These are phyloP conservation scores for Emys orbicularis DNA, from an alignment of 2,797 vertebrate species.

Conservation along the genomic window DNA sequence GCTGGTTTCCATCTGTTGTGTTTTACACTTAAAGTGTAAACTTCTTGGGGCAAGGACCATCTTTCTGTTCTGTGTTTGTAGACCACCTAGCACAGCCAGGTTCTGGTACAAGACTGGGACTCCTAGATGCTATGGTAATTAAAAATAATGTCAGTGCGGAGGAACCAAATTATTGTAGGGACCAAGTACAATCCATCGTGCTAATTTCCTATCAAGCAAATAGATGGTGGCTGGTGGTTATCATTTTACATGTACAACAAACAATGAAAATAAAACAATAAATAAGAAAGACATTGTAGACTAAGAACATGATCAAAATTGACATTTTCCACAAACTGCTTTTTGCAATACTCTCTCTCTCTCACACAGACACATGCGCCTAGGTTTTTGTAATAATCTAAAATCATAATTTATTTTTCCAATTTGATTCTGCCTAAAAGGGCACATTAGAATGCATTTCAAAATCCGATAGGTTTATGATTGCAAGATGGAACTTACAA, in stretches of 20 bases:
- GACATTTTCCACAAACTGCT: background rate
- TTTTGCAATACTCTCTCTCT: background rate
- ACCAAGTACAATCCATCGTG: background rate
- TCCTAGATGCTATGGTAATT: background rate
- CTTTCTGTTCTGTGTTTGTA: background rate
- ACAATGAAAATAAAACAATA: background rate
- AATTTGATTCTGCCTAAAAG: background rate
- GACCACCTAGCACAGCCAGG: background rate
- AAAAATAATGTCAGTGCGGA: background rate
- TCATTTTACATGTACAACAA: background rate
- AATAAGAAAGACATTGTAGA: background rate
- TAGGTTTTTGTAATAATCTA: background rate
- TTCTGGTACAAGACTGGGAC: background rate
- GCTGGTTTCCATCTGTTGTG: background rate
- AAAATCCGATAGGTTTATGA: conserved; percentile 36
- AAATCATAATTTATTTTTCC: conserved; percentile 14
- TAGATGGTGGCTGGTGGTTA: conserved; percentile 3
- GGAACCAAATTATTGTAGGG: background rate
- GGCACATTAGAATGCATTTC: conserved; percentile 24
- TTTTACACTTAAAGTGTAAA: background rate
- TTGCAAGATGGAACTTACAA: background rate
- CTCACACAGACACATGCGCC: background rate
- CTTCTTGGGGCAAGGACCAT: background rate
- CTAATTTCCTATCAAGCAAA: conserved; percentile 30
- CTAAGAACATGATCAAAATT: background rate